Evolutionary conservation across 2,888 invertebrate genomes (phyloP).

Genomic region (Salpingus planirostris): DNA sequence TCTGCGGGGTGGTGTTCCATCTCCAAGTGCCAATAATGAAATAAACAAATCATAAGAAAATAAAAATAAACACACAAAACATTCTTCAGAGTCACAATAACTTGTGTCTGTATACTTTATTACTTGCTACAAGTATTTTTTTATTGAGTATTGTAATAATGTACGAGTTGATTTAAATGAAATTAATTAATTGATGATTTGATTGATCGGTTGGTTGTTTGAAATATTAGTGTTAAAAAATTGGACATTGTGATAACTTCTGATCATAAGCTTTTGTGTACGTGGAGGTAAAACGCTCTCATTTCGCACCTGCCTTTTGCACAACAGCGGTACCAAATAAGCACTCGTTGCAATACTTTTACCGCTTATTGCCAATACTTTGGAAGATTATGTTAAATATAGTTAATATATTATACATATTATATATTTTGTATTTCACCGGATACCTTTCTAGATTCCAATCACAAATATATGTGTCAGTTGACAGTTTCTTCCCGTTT

Average conservation of each 20-base stretch:
- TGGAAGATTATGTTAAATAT: constrained; percentile 29
- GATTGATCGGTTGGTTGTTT: no score
- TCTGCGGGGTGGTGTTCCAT: constrained; percentile 12
- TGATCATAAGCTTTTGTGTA: constrained; percentile 21
- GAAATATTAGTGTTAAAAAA: constrained; percentile 19
- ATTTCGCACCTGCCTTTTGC: constrained; percentile 35
- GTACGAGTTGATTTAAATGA: background rate
- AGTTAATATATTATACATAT: constrained; percentile 28
- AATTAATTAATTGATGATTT: constrained; percentile 9
- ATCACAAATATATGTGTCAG: constrained; percentile 34
- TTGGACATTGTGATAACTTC: constrained; percentile 28
- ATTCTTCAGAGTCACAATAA: constrained; percentile 12
- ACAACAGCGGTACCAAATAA: constrained; percentile 31
- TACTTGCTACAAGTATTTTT: constrained; percentile 8
- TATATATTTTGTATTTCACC: constrained; percentile 35
- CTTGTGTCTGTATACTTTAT: no score
- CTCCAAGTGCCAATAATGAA: constrained; percentile 12
- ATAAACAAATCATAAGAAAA: background rate
- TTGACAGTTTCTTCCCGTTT: constrained; percentile 33
- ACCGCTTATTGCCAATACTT: constrained; percentile 30
- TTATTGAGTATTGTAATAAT: constrained; percentile 8
- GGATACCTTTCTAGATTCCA: constrained; percentile 32
- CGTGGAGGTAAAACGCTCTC: constrained; percentile 25
- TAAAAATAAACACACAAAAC: no score
- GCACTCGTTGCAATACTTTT: constrained; percentile 20